Evolutionary conservation across 2,888 invertebrate genomes (phyloP).

Genomic region (Diadegma fenestrale): DNA sequence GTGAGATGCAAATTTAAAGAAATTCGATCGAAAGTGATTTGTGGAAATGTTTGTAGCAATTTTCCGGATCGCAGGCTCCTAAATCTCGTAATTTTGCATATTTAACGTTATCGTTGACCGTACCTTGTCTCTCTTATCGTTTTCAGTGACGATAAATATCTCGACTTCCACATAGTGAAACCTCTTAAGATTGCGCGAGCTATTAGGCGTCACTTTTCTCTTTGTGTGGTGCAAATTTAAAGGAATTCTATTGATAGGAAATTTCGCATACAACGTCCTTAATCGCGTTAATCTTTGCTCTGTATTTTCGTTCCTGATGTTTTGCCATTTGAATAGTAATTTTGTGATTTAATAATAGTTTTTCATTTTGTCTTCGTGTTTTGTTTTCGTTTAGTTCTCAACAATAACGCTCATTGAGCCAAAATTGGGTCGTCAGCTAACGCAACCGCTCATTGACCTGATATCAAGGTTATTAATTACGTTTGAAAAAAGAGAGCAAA

Average conservation of each 20-base stretch:
- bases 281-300: not conserved
- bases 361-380: conserved; percentile 57
- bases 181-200: too few relatives aligned
- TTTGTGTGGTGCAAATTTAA: too few relatives aligned
- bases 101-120: not conserved
- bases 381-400: conserved; percentile 89
- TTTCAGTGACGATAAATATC: conserved; percentile 52
- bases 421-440: conserved; percentile 94
- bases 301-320: not conserved
- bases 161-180: too few relatives aligned
- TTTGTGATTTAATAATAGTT: conserved; percentile 24
- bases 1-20: too few relatives aligned
- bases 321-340: not conserved
- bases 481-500: conserved; percentile 48
- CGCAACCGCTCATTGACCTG: conserved; percentile 95
- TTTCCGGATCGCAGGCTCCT: not conserved
- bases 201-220: too few relatives aligned
- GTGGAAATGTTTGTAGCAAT: not conserved
- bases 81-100: not conserved
- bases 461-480: conserved; percentile 93
- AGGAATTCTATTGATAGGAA: too few relatives aligned
- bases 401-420: conserved; percentile 95
- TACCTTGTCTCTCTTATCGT: conserved; percentile 69
- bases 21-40: not conserved
- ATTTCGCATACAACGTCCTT: too few relatives aligned